phyloP scores from a whole-genome alignment of 2,888 invertebrate genomes.

The Hylaea fasciaria region DNA sequence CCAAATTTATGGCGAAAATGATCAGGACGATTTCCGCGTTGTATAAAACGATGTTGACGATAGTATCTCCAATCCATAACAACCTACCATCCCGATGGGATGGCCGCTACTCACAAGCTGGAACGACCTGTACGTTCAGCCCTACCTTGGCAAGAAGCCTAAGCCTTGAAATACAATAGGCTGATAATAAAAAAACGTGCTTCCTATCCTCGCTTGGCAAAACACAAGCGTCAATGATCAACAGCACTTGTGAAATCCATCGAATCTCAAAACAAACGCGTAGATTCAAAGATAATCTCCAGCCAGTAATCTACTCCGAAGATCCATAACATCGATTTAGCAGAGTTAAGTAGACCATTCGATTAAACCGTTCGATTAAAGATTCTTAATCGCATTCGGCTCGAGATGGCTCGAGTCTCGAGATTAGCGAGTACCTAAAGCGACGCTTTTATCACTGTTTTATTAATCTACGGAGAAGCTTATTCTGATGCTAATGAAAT shows the following conservation, averaged over 20 bases:
- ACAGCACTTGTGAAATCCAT: neutral
- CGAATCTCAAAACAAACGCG: neutral
- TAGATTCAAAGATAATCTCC: neutral
- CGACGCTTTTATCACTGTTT: conserved; percentile 48
- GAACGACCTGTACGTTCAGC: no score
- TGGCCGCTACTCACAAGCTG: no score
- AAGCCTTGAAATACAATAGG: no score
- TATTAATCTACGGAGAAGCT: conserved; percentile 46
- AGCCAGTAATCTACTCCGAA: conserved; percentile 1
- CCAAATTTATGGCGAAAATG: no score
- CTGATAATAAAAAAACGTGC: no score
- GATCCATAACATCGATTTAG: conserved; percentile 16
- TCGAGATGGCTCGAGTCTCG: conserved; percentile 24
- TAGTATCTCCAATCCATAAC: no score
- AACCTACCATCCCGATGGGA: no score
- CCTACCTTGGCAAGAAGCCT: no score
- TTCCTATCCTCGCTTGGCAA: no score
- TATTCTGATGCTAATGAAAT: conserved; percentile 50
- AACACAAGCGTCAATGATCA: no score
- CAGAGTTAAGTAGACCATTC: conserved; percentile 25
- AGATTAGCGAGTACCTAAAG: conserved; percentile 38
- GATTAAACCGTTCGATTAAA: conserved; percentile 38
- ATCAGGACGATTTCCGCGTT: no score
- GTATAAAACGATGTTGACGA: no score
- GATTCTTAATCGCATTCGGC: conserved; percentile 34